Evolutionary conservation across 2,888 invertebrate species (phyloP), one percentile per base, ranked within the genome.

Genomic region (Hermodice carunculata): DNA sequence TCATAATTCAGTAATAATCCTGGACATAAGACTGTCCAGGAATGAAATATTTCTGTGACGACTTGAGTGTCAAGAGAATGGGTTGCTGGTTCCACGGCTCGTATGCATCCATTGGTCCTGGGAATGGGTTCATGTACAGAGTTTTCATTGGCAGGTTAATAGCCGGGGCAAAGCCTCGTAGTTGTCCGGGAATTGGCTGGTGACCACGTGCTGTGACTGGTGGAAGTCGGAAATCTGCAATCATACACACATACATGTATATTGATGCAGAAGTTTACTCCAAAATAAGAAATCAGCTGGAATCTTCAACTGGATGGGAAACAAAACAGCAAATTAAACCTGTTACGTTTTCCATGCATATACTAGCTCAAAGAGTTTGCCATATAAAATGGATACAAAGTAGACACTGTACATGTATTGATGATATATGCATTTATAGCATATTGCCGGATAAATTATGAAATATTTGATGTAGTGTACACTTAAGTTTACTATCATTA

Each of bases 141-240:
- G 78, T 74, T 64, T 84, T 85, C 79, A 85, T 76, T 22, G 85
- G 85, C 26, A 85, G 73, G 69, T 82, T 83, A 70, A 85, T 82
- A 63, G 76, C 76, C 14, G 80, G 78, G 4, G 79, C 79, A 68
- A 85, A 83, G 17, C 79, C 80, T 31, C 72, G 71, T 34, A 82
- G 69, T 66, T 78, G 74, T 5, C 81, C 80, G 26, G 78, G 78
- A 17, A 67, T 53, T 1, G 75, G 76, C 42, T 76, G 78, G 60
- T 70, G 75, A 17, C 81, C 81, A 61, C 78, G 69, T 11, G 71
- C 66, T 42, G 75, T 75, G 57, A 78, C 72, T 17, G 75, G 71
- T 17, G 78, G 78, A 31, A 78, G 67, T 6, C 76, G 70, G 59
- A 76, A 80, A 65, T 80, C 81, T 80, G 76, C 28, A 71, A 67